These are phyloP conservation scores for Trichogramma pretiosum DNA, from an alignment of 1,140 invertebrate genomes.

Conservation along the genomic window DNA sequence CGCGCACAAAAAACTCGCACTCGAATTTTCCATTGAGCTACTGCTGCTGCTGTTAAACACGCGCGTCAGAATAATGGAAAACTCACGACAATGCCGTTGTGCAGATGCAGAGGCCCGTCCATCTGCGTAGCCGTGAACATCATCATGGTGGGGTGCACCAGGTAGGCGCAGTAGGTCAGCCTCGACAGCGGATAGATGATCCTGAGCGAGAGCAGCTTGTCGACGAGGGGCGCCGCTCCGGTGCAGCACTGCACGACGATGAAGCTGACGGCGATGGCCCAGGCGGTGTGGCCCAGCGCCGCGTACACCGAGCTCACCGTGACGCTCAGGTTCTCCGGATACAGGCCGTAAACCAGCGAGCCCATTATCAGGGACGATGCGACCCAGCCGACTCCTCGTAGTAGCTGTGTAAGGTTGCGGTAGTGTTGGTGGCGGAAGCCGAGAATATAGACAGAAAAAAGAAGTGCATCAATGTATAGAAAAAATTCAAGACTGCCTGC, in stretches of 20 bases:
- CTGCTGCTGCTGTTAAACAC: too few relatives aligned
- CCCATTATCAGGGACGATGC: slow-evolving; percentile 50
- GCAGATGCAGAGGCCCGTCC: slow-evolving; percentile 67
- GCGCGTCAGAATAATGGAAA: not conserved
- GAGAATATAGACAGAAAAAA: too few relatives aligned
- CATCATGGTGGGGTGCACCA: slow-evolving; percentile 81
- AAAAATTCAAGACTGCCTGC: too few relatives aligned
- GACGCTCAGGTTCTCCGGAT: slow-evolving; percentile 58
- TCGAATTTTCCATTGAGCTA: too few relatives aligned
- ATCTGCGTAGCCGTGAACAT: slow-evolving; percentile 65
- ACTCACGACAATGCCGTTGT: slow-evolving; percentile 62
- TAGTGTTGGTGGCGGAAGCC: too few relatives aligned
- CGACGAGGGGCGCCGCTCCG: slow-evolving; percentile 63
- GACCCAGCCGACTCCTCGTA: slow-evolving; percentile 49
- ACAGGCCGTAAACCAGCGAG: slow-evolving; percentile 68
- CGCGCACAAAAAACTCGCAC: too few relatives aligned
- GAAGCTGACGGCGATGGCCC: slow-evolving; percentile 69
- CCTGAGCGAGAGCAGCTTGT: slow-evolving; percentile 68
- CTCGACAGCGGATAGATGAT: slow-evolving; percentile 76
- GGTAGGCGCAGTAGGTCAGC: slow-evolving; percentile 83
- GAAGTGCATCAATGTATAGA: too few relatives aligned
- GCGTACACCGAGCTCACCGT: slow-evolving; percentile 52
- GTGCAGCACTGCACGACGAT: slow-evolving; percentile 71
- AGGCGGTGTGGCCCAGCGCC: slow-evolving; percentile 57
- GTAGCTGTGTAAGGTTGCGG: slow-evolving; percentile 3